Conservation (phyloP, 2,113 vertebrate species). For the Addax nasomaculatus region DNA sequence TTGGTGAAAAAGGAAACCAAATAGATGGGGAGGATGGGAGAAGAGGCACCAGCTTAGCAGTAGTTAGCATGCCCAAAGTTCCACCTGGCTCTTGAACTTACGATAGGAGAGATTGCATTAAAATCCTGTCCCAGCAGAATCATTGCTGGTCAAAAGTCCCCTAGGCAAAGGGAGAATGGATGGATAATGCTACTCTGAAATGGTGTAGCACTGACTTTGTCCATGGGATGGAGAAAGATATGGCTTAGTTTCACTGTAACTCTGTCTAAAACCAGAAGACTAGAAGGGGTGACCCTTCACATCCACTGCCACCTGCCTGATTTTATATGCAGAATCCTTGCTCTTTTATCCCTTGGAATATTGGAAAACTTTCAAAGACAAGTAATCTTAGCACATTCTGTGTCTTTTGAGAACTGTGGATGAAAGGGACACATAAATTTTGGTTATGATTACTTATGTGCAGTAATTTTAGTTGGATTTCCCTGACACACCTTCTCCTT, state of each 20-base stretch:
- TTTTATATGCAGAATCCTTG: neutral
- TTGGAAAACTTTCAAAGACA: conserved; percentile 61
- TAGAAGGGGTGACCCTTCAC: neutral
- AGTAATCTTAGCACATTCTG: conserved; percentile 47
- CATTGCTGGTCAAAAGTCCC: neutral
- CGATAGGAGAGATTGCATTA: neutral
- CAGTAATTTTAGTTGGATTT: conserved; percentile 60
- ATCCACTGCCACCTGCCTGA: neutral
- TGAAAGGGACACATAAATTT: conserved; percentile 69
- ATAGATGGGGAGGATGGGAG: neutral
- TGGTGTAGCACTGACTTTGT: neutral
- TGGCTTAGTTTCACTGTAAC: neutral
- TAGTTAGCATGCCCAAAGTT: neutral
- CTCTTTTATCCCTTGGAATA: neutral
- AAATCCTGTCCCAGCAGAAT: neutral
- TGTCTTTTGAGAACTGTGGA: conserved; percentile 58
- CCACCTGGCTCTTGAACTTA: neutral
- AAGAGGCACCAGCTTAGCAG: neutral
- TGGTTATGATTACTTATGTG: conserved; percentile 48
- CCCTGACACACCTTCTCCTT: conserved; percentile 65
- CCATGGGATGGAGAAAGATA: neutral
- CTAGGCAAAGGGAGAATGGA: neutral
- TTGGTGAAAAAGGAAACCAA: neutral
- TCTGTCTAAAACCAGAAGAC: neutral
- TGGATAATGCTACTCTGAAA: neutral